Base-by-base conservation (phyloP, 2,113 vertebrate genomes). In the Vulpes vulpes region DNA sequence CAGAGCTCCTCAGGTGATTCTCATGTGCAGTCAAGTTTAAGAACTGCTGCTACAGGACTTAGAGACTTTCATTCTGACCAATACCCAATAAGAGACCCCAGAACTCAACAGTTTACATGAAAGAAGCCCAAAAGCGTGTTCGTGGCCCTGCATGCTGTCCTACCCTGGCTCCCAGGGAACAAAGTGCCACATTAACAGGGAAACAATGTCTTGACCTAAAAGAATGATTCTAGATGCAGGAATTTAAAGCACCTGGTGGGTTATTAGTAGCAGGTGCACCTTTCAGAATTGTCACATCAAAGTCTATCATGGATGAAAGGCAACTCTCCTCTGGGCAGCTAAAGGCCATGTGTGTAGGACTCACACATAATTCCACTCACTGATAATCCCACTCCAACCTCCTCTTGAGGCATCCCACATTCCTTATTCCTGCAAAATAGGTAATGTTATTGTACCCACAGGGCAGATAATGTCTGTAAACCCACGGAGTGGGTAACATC, bases 151-250 rank as follows among this genome's bases (percentile, higher is more conserved):
- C 6, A 14, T 71, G 25, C 51, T 86, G 30, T 53, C 25, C 22
- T 76, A 38, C 5, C 30, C 25, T 76, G 30, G 67, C 65, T 60
- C 25, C 22, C 53, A 15, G 16, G n/a, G 90, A 89, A 60, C 23
- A 92, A 71, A 76, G 19, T 62, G 79, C 16, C 69, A 83, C 11
- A 12, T 67, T 69, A 60, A 69, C 9, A 14, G 83, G 11, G 27
- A 86, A 69, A 92, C 78, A 81, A 76, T 79, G 20, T 69, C 22
- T 92, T 91, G 57, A 93, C 65, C 22, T 89, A 38, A 86, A 93
- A 78, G 65, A 53, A 16, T 92, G 38, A 74, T 79, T 73, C 65
- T 86, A 49, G 43, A 62, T 79, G 49, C 57, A 85, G 84, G 71
- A 81, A 85, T 94, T n/a, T 86, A 84, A 89, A 14, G 53, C 22